Percentiles rank a stretch among this genome's conserved stretches.
These are phyloP conservation scores for Holacanthus passer DNA, from an alignment of 2,113 vertebrate genomes.

Conservation along the genomic window DNA sequence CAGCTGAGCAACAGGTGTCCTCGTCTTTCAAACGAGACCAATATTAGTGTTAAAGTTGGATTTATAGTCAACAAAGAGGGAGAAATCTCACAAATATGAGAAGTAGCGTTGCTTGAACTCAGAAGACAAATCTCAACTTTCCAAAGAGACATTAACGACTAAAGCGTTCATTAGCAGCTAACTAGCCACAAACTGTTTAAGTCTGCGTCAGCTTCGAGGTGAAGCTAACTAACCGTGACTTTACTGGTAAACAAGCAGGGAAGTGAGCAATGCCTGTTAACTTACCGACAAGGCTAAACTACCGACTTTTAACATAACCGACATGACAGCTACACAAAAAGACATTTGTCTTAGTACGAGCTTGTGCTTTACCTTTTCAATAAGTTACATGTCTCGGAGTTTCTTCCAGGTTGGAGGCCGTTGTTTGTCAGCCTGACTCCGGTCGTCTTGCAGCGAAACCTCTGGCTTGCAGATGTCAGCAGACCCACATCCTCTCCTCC, in stretches of 20 bases:
- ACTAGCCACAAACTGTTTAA: not conserved
- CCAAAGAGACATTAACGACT: not conserved
- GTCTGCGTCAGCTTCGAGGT: not conserved
- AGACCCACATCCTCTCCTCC: constrained; percentile 71
- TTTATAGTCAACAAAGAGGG: not conserved
- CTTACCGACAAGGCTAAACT: not conserved
- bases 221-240: not conserved
- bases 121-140: constrained; percentile 27
- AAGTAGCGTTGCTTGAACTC: not conserved
- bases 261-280: constrained; percentile 1
- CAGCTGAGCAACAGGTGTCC: constrained; percentile 58
- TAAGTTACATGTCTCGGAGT: constrained; percentile 69
- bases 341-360: not conserved
- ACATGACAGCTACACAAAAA: not conserved
- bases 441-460: constrained; percentile 55
- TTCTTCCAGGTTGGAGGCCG: constrained; percentile 32
- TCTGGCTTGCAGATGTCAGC: constrained; percentile 80
- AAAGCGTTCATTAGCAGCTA: not conserved
- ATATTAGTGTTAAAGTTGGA: not conserved
- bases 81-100: not conserved
- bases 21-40: constrained; percentile 25
- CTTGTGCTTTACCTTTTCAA: constrained; percentile 62
- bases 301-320: constrained; percentile 14
- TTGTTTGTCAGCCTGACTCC: constrained; percentile 39
- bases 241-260: not conserved